These are phyloP conservation scores for Drosophila willistoni DNA, from an alignment of 1,140 invertebrate species.

Conservation along the genomic window DNA sequence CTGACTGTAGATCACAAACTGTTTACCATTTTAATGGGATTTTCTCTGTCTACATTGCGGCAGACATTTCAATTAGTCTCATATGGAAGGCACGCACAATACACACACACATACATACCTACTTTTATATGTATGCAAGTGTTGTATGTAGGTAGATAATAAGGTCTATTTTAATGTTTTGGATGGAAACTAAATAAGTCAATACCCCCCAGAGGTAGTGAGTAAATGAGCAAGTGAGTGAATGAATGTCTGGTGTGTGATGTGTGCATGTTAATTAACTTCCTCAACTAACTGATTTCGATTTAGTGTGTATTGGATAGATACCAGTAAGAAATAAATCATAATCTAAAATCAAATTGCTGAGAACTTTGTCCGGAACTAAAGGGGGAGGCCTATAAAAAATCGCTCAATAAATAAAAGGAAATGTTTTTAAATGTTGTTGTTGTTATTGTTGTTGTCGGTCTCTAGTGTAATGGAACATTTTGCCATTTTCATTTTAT, in stretches of 20 bases:
- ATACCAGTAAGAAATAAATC: slow-evolving; percentile 28
- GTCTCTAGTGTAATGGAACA: slow-evolving; percentile 15
- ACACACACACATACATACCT: background rate
- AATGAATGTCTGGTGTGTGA: slow-evolving; percentile 14
- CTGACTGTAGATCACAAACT: background rate
- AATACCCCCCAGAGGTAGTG: slow-evolving; percentile 28
- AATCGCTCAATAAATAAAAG: slow-evolving; percentile 28
- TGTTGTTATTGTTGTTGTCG: slow-evolving; percentile 4
- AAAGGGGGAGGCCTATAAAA: slow-evolving; percentile 25
- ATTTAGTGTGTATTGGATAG: slow-evolving; percentile 1
- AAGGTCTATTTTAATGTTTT: background rate
- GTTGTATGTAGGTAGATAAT: background rate
- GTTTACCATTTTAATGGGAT: background rate
- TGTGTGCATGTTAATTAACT: slow-evolving; percentile 66
- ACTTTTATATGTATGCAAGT: no score
- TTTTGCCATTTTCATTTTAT: slow-evolving; percentile 27
- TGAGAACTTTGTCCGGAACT: slow-evolving; percentile 55
- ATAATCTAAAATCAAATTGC: slow-evolving; percentile 32
- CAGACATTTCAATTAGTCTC: slow-evolving; percentile 6
- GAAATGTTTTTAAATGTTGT: background rate
- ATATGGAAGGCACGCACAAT: background rate
- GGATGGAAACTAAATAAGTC: slow-evolving; percentile 53
- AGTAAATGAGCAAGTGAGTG: background rate
- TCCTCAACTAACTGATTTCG: slow-evolving; percentile 48
- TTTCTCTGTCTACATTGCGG: background rate